Conservation (phyloP, 2,113 vertebrate genomes). For the Charina bottae region DNA sequence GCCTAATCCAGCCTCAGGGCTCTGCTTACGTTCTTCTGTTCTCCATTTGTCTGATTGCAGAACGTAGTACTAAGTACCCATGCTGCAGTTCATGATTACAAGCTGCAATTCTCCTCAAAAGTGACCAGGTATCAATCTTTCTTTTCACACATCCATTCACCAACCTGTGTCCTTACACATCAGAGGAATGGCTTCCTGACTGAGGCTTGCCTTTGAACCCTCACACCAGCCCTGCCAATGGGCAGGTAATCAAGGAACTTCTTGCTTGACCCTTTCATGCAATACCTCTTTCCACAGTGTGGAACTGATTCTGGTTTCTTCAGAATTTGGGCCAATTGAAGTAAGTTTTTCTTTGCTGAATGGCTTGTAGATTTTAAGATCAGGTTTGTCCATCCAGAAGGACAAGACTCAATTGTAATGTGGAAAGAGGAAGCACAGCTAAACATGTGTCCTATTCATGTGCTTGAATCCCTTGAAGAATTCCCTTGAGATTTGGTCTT, state of each 20-base stretch:
- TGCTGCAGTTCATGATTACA: not conserved
- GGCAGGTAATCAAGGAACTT: not conserved
- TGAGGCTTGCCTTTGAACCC: not conserved
- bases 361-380: not conserved
- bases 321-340: not conserved
- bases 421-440: too few species aligned
- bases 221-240: not conserved
- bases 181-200: not conserved
- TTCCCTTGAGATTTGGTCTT: too few species aligned
- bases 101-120: not conserved
- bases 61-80: not conserved
- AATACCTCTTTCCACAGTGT: not conserved
- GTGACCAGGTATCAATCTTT: not conserved
- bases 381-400: not conserved
- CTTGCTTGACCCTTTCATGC: not conserved
- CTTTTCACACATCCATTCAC: not conserved
- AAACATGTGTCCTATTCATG: too few species aligned
- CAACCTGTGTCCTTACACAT: not conserved
- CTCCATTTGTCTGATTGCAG: not conserved
- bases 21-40: too few species aligned
- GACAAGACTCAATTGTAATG: not conserved
- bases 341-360: not conserved
- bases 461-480: too few species aligned
- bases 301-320: not conserved
- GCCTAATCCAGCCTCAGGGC: too few species aligned